A percentile compares a stretch with the other conserved stretches of the same genome.
Conservation (phyloP, 2,797 vertebrate species). For the Pseudochromis fuscus region DNA sequence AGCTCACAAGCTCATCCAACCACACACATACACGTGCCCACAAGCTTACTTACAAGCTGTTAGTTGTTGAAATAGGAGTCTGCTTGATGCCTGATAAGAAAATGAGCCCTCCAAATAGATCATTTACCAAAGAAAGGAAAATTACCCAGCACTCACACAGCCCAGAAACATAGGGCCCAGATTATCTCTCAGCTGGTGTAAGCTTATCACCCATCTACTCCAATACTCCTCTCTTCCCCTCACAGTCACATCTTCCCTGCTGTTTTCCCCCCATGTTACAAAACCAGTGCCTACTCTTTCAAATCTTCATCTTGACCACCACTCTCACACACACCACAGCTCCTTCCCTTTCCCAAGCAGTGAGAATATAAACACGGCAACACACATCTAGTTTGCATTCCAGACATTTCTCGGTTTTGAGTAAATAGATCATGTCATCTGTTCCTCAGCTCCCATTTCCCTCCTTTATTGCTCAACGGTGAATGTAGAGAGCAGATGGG, state of each 20-base stretch:
- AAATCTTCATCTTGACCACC: constrained; percentile 22
- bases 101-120: constrained; percentile 69
- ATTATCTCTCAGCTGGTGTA: constrained; percentile 64
- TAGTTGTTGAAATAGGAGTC: constrained; percentile 65
- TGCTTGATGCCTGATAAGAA: constrained; percentile 76
- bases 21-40: constrained; percentile 51
- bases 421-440: constrained; percentile 60
- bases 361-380: not conserved
- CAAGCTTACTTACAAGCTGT: constrained; percentile 57
- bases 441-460: constrained; percentile 42
- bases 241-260: constrained; percentile 8
- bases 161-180: constrained; percentile 55
- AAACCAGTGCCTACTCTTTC: constrained; percentile 11
- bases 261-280: not conserved
- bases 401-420: constrained; percentile 43
- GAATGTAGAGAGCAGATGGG: constrained; percentile 63
- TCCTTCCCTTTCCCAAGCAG: not conserved
- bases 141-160: constrained; percentile 55
- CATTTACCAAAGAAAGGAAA: constrained; percentile 65
- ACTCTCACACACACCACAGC: not conserved
- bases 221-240: constrained; percentile 29
- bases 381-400: constrained; percentile 45
- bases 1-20: constrained; percentile 45
- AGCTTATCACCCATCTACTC: constrained; percentile 55
- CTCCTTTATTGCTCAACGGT: constrained; percentile 58